Base-by-base conservation (phyloP, 2,113 vertebrate genomes). In the Pseudorhombus dupliciocellatus region DNA sequence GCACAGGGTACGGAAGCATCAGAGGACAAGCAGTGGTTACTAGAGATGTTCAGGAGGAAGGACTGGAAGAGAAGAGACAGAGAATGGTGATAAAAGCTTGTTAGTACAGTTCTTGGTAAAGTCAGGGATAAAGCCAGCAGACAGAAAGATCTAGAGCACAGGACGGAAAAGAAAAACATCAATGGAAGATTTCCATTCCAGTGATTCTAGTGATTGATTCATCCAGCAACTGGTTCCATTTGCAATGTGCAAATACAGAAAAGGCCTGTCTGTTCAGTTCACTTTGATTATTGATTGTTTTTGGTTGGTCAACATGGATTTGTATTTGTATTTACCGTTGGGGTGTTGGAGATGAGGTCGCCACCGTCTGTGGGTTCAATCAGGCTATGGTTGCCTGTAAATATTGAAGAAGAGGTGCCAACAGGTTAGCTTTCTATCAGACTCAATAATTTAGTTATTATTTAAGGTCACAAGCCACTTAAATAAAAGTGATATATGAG, bases 361-460 rank as follows among this genome's bases (percentile, higher is more conserved):
- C 67, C 56, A 81, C 61, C 48, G 57, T 60, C 65, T 21, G 2
- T 42, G 65, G 55, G 61, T 69, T 71, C 54, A 66, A 30, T 34
- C 65, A 44, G 57, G 70, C 72, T 89, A 88, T 72, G 75, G 79
- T 75, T 90, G 80, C 78, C 90, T 90, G 48, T 44, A 61, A 59
- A 71, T 67, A 21, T 3, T 54, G 53, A 11, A 63, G 37, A 55
- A 65, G 34, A 72, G 30, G 25, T 66, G 55, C 11, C 51, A 31
- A 60, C 44, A 56, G 28, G 42, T 73, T 60, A 72, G 63, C 66
- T 75, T 69, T 22, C 18, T 57, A 10, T 66, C 28, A 42, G 4
- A 37, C 10, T 34, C 31, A 2, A 34, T 34, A 10, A 34, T 34
- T 11, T 2, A 34, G 31, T 34, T 34, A 9, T 34, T 10, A 11